Evolutionary conservation across 2,797 vertebrate species (phyloP).

Genomic region (Argentina silus): DNA sequence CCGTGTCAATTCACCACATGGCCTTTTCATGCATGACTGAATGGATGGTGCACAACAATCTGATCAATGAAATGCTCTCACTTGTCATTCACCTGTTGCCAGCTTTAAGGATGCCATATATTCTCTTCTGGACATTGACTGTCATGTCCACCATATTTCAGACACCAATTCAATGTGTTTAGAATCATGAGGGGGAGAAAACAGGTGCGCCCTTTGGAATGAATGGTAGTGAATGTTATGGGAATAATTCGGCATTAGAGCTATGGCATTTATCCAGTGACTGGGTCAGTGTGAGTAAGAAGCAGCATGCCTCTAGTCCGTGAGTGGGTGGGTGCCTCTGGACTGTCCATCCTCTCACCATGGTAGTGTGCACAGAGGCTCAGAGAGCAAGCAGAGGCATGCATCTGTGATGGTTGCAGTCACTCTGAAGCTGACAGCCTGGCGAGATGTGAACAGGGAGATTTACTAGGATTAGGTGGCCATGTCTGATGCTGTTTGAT

Average conservation of each 20-base stretch:
- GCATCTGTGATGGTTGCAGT: constrained; percentile 70
- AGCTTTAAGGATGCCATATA: neutral
- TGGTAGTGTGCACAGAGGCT: neutral
- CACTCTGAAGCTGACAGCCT: constrained; percentile 71
- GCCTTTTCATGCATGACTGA: neutral
- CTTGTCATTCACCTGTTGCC: neutral
- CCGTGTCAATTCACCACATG: too few species aligned
- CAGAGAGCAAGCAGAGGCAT: constrained; percentile 56
- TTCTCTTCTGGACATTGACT: neutral
- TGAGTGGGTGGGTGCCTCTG: neutral
- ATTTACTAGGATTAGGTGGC: constrained; percentile 77
- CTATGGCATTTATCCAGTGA: too few species aligned
- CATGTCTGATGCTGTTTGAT: constrained; percentile 78
- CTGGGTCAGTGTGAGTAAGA: neutral
- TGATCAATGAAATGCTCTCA: neutral
- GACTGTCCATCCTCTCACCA: neutral
- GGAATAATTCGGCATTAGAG: too few species aligned
- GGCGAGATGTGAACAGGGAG: constrained; percentile 70
- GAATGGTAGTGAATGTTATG: too few species aligned
- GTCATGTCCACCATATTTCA: too few species aligned
- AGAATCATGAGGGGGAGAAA: too few species aligned
- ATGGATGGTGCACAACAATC: neutral
- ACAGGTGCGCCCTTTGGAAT: too few species aligned
- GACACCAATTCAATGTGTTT: too few species aligned
- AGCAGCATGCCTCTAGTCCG: neutral